Conservation (phyloP, 2,113 vertebrate genomes). For the Pardalotus punctatus region DNA sequence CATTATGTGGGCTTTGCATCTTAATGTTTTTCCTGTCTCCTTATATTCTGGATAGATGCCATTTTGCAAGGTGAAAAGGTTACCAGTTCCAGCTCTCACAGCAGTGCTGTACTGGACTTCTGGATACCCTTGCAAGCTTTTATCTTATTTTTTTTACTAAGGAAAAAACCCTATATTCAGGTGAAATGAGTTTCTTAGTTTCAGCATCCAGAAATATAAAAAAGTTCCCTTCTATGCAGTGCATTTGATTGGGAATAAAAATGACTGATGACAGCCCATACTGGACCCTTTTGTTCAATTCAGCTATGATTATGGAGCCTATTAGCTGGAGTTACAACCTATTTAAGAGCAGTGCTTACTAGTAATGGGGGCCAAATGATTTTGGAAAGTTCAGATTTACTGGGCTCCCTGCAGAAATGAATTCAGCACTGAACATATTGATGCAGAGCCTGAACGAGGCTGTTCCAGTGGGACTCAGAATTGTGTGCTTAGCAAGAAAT, state of each 20-base stretch:
- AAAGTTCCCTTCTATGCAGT: slow-evolving; percentile 58
- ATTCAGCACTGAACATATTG: slow-evolving; percentile 74
- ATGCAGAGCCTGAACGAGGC: slow-evolving; percentile 67
- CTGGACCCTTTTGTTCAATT: slow-evolving; percentile 76
- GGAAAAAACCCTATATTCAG: not conserved
- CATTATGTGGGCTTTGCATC: slow-evolving; percentile 25
- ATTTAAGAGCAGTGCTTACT: slow-evolving; percentile 81
- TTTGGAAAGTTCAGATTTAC: slow-evolving; percentile 82
- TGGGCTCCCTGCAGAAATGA: slow-evolving; percentile 78
- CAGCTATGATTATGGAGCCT: slow-evolving; percentile 78
- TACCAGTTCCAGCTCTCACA: not conserved
- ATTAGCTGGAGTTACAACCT: slow-evolving; percentile 82
- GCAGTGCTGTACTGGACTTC: not conserved
- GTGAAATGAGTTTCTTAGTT: slow-evolving; percentile 53
- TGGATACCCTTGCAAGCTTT: slow-evolving; percentile 14
- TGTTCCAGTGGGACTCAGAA: slow-evolving; percentile 64
- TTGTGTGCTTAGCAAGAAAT: slow-evolving; percentile 72
- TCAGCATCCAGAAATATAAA: slow-evolving; percentile 52
- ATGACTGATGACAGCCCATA: slow-evolving; percentile 72
- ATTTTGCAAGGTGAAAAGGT: slow-evolving; percentile 56
- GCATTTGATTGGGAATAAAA: slow-evolving; percentile 76
- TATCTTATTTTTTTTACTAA: not conserved
- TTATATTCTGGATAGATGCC: slow-evolving; percentile 15
- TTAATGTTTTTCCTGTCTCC: slow-evolving; percentile 29
- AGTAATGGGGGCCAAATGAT: slow-evolving; percentile 85